Base-by-base conservation (phyloP, 2,888 invertebrate species). In the Escarpia spicata region DNA sequence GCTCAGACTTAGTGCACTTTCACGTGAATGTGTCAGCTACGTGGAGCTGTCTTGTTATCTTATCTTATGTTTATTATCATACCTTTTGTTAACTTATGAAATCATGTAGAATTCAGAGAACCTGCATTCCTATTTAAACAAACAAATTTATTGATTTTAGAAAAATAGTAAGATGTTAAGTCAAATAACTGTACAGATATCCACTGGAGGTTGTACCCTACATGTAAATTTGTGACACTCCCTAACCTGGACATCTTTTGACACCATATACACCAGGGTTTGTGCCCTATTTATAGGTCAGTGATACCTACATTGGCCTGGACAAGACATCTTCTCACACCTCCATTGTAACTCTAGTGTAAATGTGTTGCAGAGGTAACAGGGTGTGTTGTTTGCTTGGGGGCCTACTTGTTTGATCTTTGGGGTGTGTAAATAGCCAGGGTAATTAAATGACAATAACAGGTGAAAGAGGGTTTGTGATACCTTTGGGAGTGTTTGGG, bases 361-460 rank as follows among this genome's bases (percentile, higher is more conserved):
- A 75, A 75, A n/a, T 26, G 19, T 75, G n/a, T 75, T 75, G 75
- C 75, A 75, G n/a, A 26, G 9, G 52, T 52, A 75, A 75, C 75
- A 26, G 75, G 4, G 75, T n/a, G n/a, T 75, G 75, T 75, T 75
- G n/a, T 75, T 52, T 52, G 52, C 12, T 52, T 52, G 9, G 52
- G 52, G 12, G 52, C 12, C 52, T 52, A 9, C 9, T 52, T 52
- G 52, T 52, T 75, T 75, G 75, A 75, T 26, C 4, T 75, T 75
- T n/a, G 26, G 75, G 75, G 19, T 75, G 75, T 75, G 75, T 75
- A 75, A 75, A 75, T 75, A 75, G 19, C 75, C 75, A n/a, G 75
- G 75, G 75, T 75, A 75, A 75, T 75, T n/a, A 75, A 75, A 75
- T 75, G n/a, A 75, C 75, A 75, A 75, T 75, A 26, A 75, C 19